These are phyloP conservation scores for Drosophila takahashii DNA, from an alignment of 1,140 invertebrate genomes.

Conservation along the genomic window DNA sequence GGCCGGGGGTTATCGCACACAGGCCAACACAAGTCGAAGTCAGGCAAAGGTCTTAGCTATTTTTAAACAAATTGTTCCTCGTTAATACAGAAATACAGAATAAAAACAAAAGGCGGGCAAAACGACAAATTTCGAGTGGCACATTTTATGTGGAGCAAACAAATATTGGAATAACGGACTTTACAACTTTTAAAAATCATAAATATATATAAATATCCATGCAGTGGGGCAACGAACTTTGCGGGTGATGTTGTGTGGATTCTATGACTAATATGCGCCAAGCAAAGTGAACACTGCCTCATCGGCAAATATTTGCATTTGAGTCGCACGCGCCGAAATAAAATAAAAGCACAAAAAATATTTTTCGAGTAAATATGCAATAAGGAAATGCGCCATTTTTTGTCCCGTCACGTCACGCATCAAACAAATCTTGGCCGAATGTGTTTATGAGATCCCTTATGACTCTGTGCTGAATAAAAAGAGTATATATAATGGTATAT, in stretches of 20 bases:
- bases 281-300: slow-evolving; percentile 49
- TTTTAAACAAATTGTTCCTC: slow-evolving; percentile 53
- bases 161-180: slow-evolving; percentile 53
- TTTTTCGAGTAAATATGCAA: slow-evolving; percentile 51
- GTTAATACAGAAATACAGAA: slow-evolving; percentile 12
- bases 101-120: slow-evolving; percentile 13
- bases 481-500: neutral
- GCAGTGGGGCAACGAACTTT: slow-evolving; percentile 43
- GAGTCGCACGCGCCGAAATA: slow-evolving; percentile 46
- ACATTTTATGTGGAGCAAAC: slow-evolving; percentile 42
- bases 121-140: slow-evolving; percentile 17
- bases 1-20: slow-evolving; percentile 48
- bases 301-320: slow-evolving; percentile 74
- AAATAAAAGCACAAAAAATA: slow-evolving; percentile 18
- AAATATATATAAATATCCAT: slow-evolving; percentile 16
- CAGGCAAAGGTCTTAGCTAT: slow-evolving; percentile 67
- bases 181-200: slow-evolving; percentile 48
- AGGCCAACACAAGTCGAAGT: slow-evolving; percentile 54
- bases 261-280: slow-evolving; percentile 66
- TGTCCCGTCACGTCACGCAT: slow-evolving; percentile 3
- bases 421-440: slow-evolving; percentile 30
- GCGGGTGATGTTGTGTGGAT: neutral
- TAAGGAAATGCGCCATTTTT: slow-evolving; percentile 55
- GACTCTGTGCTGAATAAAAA: slow-evolving; percentile 21
- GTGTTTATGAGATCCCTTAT: slow-evolving; percentile 35